Base-by-base conservation (phyloP, 2,888 invertebrate genomes). In the Sipunculus nudus region DNA sequence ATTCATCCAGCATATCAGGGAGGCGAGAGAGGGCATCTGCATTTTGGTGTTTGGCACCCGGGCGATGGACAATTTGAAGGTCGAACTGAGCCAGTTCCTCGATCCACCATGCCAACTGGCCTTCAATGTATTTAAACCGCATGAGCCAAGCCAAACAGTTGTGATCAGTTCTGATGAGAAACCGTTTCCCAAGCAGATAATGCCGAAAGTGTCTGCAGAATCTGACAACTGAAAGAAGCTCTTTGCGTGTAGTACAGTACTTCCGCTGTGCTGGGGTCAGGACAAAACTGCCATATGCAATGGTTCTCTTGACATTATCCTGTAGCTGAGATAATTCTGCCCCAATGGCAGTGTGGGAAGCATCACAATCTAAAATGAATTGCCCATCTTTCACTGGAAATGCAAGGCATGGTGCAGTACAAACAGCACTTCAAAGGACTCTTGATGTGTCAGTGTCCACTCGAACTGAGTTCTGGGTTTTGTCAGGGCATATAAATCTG, bases 341-440 rank as follows among this genome's bases (percentile, higher is more conserved):
- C 19, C 48, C 48, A 8, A 48, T 13, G 10, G 16, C 13, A 5
- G 23, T 5, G 19, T 31, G 3, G 26, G 48, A 48, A 32, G 48
- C 32, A 29, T 48, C 48, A 29, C 31, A 31, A 23, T 48, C 48
- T 4, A 48, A n/a, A n/a, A n/a, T n/a, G n/a, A n/a, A n/a, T n/a
- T n/a, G n/a, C n/a, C n/a, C n/a, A n/a, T n/a, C n/a, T n/a, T n/a
- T n/a, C n/a, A n/a, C n/a, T n/a, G n/a, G n/a, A n/a, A n/a, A n/a
- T n/a, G n/a, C n/a, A n/a, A n/a, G n/a, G n/a, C n/a, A n/a, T n/a
- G n/a, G n/a, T n/a, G n/a, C n/a, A n/a, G n/a, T n/a, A n/a, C n/a
- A n/a, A n/a, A n/a, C n/a, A n/a, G n/a, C n/a, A n/a, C n/a, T n/a
- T n/a, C n/a, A n/a, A n/a, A n/a, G n/a, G n/a, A n/a, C n/a, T n/a